Evolutionary conservation across 2,797 vertebrate genomes (phyloP), one percentile per base, ranked within the genome.

Genomic region (Enteromius paludinosus): DNA sequence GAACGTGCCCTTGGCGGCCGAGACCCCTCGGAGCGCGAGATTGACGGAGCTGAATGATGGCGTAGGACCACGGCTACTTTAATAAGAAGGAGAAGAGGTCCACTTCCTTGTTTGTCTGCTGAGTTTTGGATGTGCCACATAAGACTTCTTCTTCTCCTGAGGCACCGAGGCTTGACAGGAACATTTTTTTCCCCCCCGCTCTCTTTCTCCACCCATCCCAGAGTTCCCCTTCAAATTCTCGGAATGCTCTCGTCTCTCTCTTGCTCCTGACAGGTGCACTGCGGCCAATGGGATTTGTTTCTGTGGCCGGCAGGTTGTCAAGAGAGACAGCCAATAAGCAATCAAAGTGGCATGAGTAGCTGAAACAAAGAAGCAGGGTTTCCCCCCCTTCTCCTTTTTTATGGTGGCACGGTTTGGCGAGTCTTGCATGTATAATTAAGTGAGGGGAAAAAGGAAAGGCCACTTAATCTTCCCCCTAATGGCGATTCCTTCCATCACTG

Each of bases 351-450:
- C 92, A 92, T 91, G 90, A 94, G 95, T 94, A 90, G 94, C 94
- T 95, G 94, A 97, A 95, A 94, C 92, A 96, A 96, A 96, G 95
- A 80, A 92, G 88, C 89, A 87, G 33, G 30, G 28, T 45, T 41
- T 30, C 5, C 14, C 2, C 9, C 15, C 11, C 11, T 8, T 25
- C 5, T 65, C 6, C 12, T 69, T 70, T 83, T 79, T 87, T 87
- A 84, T 88, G 86, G 88, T 93, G 93, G 94, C 94, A 91, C 91
- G 93, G 90, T 90, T 92, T 89, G 91, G 91, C 89, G 95, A 94
- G 92, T 94, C 95, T 93, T 95, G 94, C 96, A 96, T 96, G 93
- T 97, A 96, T 97, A 98, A 98, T 98, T 97, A 97, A 96, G 94
- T 94, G 95, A 95, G 93, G 92, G 92, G 41, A 78, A 93, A 92